Evolutionary conservation across 1,140 invertebrate genomes (phyloP).

Genomic region (Euschistus heros): DNA sequence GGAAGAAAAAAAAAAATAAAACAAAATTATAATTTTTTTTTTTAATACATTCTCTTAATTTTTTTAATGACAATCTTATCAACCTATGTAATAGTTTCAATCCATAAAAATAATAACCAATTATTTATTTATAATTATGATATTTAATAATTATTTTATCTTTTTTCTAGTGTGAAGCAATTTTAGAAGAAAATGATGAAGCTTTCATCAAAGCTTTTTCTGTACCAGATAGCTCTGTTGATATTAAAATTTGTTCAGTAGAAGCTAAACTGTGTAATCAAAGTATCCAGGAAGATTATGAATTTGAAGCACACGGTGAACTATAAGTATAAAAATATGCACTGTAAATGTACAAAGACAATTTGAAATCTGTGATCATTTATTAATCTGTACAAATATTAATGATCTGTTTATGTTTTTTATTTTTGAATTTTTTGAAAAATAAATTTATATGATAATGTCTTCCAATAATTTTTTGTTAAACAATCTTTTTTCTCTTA

Average conservation of each 20-base stretch:
- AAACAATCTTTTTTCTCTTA: no score
- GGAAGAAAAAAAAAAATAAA: no score
- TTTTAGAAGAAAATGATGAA: slow-evolving; percentile 49
- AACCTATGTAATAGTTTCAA: not conserved
- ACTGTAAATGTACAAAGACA: not conserved
- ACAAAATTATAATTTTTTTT: no score
- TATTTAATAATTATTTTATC: not conserved
- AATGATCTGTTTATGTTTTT: not conserved
- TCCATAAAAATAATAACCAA: not conserved
- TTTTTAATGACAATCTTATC: not conserved
- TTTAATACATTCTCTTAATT: not conserved
- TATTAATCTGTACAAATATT: not conserved
- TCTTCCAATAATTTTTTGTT: no score
- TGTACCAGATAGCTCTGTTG: slow-evolving; percentile 29
- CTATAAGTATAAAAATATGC: slow-evolving; percentile 5
- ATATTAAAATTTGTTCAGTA: slow-evolving; percentile 25
- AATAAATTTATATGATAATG: no score
- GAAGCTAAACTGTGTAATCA: slow-evolving; percentile 20
- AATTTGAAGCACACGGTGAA: slow-evolving; percentile 22
- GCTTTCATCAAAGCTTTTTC: slow-evolving; percentile 40
- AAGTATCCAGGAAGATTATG: slow-evolving; percentile 18
- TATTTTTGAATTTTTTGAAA: no score
- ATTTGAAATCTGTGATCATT: not conserved
- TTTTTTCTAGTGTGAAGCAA: slow-evolving; percentile 44
- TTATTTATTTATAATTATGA: not conserved